Evolutionary conservation across 2,888 invertebrate genomes (phyloP).

Genomic region (Sphecodes monilicornis): DNA sequence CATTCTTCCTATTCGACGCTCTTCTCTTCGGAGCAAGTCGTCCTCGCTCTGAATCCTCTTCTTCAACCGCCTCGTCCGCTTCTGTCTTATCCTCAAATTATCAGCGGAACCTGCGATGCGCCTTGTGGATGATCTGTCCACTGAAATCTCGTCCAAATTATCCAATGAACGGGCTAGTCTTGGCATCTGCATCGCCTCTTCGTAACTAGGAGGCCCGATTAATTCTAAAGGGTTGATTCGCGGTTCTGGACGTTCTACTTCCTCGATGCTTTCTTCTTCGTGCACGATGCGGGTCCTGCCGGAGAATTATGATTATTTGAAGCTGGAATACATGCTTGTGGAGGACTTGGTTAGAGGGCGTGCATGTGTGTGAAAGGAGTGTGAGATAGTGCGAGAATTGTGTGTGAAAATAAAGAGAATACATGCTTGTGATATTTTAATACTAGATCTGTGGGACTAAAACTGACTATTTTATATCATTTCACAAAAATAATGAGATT

Average conservation of each 20-base stretch:
- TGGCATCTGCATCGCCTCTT: constrained; percentile 91
- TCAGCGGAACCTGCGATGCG: constrained; percentile 79
- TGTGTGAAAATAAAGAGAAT: no score
- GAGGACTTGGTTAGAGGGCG: no score
- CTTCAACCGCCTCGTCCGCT: constrained; percentile 70
- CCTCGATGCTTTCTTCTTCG: constrained; percentile 67
- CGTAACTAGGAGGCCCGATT: constrained; percentile 90
- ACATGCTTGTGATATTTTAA: no score
- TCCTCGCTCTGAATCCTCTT: constrained; percentile 79
- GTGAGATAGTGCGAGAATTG: no score
- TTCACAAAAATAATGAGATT: no score
- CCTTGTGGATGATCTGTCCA: constrained; percentile 72
- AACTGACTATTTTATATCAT: no score
- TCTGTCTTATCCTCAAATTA: constrained; percentile 76
- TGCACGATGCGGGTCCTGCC: constrained; percentile 52
- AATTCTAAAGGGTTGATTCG: constrained; percentile 86
- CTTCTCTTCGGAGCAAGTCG: constrained; percentile 75
- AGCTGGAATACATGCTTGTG: no score
- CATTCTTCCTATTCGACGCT: constrained; percentile 75
- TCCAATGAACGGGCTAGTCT: constrained; percentile 85
- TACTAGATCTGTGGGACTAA: no score
- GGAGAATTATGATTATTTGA: neutral
- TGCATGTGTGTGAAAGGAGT: no score
- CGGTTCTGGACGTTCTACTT: constrained; percentile 84
- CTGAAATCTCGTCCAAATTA: constrained; percentile 75